Evolutionary conservation across 2,797 vertebrate species (phyloP), one percentile per base, ranked within the genome.

Genomic region (Enteromius anoplus): DNA sequence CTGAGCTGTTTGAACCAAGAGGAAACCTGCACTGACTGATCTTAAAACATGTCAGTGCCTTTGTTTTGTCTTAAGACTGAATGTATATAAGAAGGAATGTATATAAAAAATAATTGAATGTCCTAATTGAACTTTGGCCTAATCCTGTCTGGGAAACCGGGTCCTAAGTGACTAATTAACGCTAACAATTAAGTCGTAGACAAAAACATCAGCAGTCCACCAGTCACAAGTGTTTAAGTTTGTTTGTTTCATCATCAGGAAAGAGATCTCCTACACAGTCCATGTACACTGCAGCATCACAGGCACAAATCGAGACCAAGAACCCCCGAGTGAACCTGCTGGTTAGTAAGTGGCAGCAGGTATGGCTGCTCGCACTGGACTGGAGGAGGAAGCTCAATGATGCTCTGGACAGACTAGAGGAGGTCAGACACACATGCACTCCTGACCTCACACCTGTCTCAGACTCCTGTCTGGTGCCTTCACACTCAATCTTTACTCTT

Each of bases 321-420:
- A 98, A 99, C 87, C 98, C 98, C 12, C 94, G 95, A 42, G 96
- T 98, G 15, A 99, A 99, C 92, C 95, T 99, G 87, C 91, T 99
- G 89, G 97, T 99, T 87, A 97, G 97, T 91, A 99, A 98, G 90
- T 99, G 98, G 98, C 98, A 99, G 90, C 98, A 99, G 66, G 98
- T 99, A 81, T 99, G 98, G 98, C 96, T 99, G 78, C 94, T 99
- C 23, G 98, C 98, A 0, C 86, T 99, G 93, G 98, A 99, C 89
- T 92, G 98, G 45, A 93, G 97, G 87, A 94, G 98, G 89, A 99
- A 98, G 88, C 96, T 99, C 75, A 99, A 99, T 0, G 98, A 99
- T 66, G 97, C 97, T 81, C 88, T 99, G 92, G 97, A 99, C 93
- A 94, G 97, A 87, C 95, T 98, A 78, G 98, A 99, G 89, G 98